phyloP scores from a whole-genome alignment of 1,140 invertebrate species.

The Coenobita brevimanus region DNA sequence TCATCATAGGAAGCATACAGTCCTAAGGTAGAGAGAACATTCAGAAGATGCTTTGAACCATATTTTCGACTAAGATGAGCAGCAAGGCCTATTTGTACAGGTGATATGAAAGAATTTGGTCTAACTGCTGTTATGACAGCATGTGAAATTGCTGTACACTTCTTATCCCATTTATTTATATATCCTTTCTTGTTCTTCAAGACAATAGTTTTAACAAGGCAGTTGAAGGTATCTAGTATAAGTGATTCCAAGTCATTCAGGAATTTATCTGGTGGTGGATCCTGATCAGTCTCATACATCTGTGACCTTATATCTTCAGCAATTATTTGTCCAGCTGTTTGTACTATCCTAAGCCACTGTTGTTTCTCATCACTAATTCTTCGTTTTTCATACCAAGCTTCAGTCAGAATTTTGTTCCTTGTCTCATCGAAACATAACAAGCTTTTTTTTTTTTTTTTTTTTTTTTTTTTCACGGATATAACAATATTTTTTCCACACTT shows the following conservation, averaged over 20 bases:
- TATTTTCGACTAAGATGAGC: constrained; percentile 14
- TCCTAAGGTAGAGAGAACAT: background rate
- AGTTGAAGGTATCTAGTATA: no score
- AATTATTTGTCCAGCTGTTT: constrained; percentile 19
- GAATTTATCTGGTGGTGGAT: no score
- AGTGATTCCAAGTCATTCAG: no score
- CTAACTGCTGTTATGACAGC: constrained; percentile 17
- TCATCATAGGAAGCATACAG: constrained; percentile 24
- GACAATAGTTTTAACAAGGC: background rate
- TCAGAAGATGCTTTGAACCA: constrained; percentile 13
- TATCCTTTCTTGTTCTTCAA: constrained; percentile 1
- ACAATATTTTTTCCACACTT: background rate
- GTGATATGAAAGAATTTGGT: constrained; percentile 31
- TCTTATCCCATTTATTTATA: background rate
- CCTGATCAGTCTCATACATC: background rate
- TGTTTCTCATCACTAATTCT: background rate
- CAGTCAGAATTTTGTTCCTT: background rate
- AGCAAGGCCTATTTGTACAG: constrained; percentile 27
- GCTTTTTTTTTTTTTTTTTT: constrained; percentile 9
- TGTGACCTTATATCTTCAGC: background rate
- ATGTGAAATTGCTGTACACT: constrained; percentile 16
- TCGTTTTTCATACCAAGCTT: background rate
- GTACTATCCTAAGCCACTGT: background rate
- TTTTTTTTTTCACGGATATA: background rate
- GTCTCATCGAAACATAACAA: background rate